A percentile compares a stretch with the other conserved stretches of the same genome.
Evolutionary conservation across 2,113 vertebrate species (phyloP).

Genomic region (Amazona vittata): DNA sequence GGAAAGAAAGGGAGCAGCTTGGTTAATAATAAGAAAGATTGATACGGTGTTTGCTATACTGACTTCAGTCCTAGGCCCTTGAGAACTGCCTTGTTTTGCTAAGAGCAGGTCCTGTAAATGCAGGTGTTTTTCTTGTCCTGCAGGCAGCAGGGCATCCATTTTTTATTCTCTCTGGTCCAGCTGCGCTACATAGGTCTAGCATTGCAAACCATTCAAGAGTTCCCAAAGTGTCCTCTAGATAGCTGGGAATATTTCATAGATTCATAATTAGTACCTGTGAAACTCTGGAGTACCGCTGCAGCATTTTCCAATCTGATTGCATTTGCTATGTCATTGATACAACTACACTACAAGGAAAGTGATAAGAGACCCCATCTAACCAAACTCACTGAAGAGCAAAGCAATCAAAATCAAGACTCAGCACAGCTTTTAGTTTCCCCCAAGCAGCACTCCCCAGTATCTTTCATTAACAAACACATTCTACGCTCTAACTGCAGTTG

Average conservation of each 20-base stretch:
- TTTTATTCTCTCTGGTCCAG: not conserved
- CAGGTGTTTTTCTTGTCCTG: not conserved
- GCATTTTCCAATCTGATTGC: not conserved
- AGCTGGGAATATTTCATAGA: not conserved
- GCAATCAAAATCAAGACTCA: not conserved
- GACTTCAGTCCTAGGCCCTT: not conserved
- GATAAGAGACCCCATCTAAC: not conserved
- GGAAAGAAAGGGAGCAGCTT: not conserved
- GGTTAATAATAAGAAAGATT: not conserved
- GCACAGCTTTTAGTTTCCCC: conserved; percentile 8
- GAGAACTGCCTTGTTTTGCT: not conserved
- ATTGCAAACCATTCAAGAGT: not conserved
- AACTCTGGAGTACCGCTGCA: not conserved
- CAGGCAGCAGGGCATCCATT: not conserved
- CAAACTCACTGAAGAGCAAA: conserved; percentile 6
- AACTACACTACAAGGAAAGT: not conserved
- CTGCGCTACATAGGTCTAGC: not conserved
- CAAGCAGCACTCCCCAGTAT: not conserved
- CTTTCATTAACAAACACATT: conserved; percentile 18
- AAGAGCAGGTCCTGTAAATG: not conserved
- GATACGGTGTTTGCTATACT: not conserved
- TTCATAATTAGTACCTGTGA: not conserved
- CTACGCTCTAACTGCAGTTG: not conserved
- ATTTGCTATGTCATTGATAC: not conserved
- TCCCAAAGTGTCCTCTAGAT: not conserved